Evolutionary conservation across 2,113 vertebrate genomes (phyloP).

Genomic region (Marmota flaviventris): DNA sequence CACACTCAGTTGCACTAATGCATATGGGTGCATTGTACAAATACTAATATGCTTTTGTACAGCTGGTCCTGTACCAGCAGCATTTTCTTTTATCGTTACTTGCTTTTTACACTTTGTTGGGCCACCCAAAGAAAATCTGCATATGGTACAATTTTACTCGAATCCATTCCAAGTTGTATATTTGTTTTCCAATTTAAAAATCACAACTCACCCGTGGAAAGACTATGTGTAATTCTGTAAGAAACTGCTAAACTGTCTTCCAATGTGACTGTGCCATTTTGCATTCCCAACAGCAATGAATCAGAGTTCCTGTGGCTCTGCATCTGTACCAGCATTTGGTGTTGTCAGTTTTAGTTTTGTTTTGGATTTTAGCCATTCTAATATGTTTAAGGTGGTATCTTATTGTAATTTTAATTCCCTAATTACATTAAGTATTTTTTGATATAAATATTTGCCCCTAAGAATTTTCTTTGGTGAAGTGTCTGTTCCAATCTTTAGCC

Average conservation of each 20-base stretch:
- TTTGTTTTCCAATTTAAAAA: slow-evolving; percentile 99
- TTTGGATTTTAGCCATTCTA: not conserved
- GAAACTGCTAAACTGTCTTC: not conserved
- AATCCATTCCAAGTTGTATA: slow-evolving; percentile 99
- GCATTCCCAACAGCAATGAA: not conserved
- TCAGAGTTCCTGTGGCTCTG: not conserved
- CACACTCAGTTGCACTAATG: slow-evolving; percentile 96
- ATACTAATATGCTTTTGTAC: slow-evolving; percentile 95
- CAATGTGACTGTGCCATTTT: not conserved
- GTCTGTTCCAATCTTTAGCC: not conserved
- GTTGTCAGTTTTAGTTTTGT: not conserved
- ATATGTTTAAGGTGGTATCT: not conserved
- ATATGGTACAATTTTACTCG: slow-evolving; percentile 94
- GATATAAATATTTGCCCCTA: not conserved
- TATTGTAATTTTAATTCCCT: not conserved
- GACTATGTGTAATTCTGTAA: not conserved
- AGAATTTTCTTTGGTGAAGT: not conserved
- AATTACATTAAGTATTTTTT: not conserved
- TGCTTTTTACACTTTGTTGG: slow-evolving; percentile 93
- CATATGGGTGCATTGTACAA: slow-evolving; percentile 96
- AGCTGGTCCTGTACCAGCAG: slow-evolving; percentile 86
- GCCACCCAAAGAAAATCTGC: slow-evolving; percentile 89
- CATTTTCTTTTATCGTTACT: slow-evolving; percentile 91
- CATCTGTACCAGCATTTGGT: not conserved
- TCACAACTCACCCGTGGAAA: slow-evolving; percentile 89